Percentiles rank a stretch among this genome's conserved stretches.
Conservation (phyloP, 1,140 invertebrate species). For the Magallana angulata region DNA sequence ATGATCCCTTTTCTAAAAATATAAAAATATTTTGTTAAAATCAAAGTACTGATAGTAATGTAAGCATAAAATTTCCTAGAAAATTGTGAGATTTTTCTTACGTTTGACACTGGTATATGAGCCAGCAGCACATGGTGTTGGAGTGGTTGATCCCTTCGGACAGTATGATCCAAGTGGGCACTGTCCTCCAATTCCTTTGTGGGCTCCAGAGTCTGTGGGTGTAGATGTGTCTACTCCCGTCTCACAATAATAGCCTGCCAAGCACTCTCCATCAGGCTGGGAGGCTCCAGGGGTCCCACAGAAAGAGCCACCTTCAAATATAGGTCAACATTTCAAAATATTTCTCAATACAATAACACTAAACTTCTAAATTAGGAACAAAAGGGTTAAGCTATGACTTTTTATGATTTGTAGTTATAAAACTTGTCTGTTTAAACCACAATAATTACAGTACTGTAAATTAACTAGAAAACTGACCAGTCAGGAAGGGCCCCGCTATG, state of each 20-base stretch:
- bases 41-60: too few relatives aligned
- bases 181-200: conserved; percentile 71
- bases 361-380: too few relatives aligned
- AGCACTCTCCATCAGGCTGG: conserved; percentile 69
- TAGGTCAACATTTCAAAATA: background rate
- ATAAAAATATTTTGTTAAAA: background rate
- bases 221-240: conserved; percentile 75
- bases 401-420: too few relatives aligned
- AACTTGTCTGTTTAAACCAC: too few relatives aligned
- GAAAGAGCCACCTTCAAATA: conserved; percentile 70
- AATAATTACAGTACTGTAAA: too few relatives aligned
- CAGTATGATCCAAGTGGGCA: conserved; percentile 76
- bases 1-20: conserved; percentile 64
- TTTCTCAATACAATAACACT: background rate
- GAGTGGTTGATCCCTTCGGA: conserved; percentile 66
- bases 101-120: conserved; percentile 68
- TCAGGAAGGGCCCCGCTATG: too few relatives aligned
- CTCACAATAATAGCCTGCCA: conserved; percentile 75
- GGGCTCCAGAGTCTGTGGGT: conserved; percentile 59
- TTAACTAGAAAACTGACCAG: too few relatives aligned
- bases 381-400: too few relatives aligned
- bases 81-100: conserved; percentile 46
- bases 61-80: too few relatives aligned
- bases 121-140: conserved; percentile 70
- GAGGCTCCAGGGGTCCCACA: conserved; percentile 73